These are phyloP conservation scores for Blennius ocellaris DNA, from an alignment of 2,113 vertebrate species.

Conservation along the genomic window DNA sequence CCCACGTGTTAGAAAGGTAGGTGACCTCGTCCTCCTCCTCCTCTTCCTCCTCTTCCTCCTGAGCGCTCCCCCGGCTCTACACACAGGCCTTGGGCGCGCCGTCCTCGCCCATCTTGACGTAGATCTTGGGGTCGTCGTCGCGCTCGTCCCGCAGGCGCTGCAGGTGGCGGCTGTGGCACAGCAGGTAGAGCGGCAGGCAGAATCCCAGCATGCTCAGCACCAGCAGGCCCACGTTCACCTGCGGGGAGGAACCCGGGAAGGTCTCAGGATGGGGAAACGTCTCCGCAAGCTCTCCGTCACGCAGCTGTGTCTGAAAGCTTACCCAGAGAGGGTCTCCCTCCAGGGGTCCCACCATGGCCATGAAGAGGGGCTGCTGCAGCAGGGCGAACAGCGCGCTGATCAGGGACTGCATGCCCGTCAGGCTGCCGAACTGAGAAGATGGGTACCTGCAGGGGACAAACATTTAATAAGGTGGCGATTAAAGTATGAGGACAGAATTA, in stretches of 20 bases:
- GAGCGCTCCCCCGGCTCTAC: conserved; percentile 63
- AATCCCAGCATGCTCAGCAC: conserved; percentile 92
- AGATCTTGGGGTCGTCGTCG: conserved; percentile 91
- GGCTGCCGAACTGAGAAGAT: conserved; percentile 96
- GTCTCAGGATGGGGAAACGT: neutral
- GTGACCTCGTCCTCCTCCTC: neutral
- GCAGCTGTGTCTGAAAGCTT: conserved; percentile 56
- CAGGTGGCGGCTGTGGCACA: conserved; percentile 89
- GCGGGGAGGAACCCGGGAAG: conserved; percentile 3
- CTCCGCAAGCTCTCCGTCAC: no score
- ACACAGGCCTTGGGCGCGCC: conserved; percentile 90
- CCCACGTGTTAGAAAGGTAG: neutral
- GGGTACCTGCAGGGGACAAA: conserved; percentile 89
- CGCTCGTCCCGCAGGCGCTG: conserved; percentile 85
- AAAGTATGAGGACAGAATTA: no score
- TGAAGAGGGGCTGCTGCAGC: conserved; percentile 96
- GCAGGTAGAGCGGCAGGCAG: conserved; percentile 94
- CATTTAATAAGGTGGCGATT: no score
- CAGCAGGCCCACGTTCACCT: conserved; percentile 96
- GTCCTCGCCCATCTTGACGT: conserved; percentile 88
- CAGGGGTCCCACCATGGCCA: conserved; percentile 95
- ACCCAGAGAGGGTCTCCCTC: conserved; percentile 95
- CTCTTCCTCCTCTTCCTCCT: neutral
- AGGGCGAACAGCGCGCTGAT: conserved; percentile 97
- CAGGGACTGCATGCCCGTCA: conserved; percentile 97